These are phyloP conservation scores for Fringilla coelebs DNA, from an alignment of 2,797 vertebrate species.

Conservation along the genomic window DNA sequence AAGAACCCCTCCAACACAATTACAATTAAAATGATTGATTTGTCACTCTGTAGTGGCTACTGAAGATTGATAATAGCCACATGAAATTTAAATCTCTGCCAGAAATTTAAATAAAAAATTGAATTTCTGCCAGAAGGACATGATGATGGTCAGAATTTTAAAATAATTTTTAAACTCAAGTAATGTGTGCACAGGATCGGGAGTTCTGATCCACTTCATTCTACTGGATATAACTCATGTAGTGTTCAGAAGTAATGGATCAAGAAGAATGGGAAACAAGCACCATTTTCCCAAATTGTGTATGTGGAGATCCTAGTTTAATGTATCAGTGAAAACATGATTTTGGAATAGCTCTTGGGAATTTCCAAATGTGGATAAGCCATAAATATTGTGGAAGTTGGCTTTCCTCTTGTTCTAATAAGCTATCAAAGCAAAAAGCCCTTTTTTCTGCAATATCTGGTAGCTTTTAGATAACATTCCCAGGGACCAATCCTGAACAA, in stretches of 20 bases:
- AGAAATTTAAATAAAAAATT: neutral
- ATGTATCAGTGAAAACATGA: neutral
- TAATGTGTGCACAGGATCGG: fast-evolving
- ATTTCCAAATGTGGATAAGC: neutral
- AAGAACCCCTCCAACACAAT: fast-evolving
- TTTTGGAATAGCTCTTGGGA: neutral
- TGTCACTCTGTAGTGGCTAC: neutral
- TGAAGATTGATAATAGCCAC: neutral
- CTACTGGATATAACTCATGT: neutral
- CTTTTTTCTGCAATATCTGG: neutral
- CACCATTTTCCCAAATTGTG: fast-evolving
- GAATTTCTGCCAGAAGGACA: neutral
- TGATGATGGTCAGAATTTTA: neutral
- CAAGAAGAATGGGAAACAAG: neutral
- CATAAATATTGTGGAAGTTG: neutral
- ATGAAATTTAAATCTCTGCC: neutral
- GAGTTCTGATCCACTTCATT: neutral
- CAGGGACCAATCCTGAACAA: neutral
- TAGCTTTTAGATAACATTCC: neutral
- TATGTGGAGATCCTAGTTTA: neutral
- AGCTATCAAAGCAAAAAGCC: neutral
- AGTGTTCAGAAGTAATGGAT: neutral
- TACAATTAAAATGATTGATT: neutral
- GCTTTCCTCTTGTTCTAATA: neutral
- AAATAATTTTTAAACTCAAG: neutral